Evolutionary conservation across 2,797 vertebrate genomes (phyloP).

Genomic region (Botia almorhae): DNA sequence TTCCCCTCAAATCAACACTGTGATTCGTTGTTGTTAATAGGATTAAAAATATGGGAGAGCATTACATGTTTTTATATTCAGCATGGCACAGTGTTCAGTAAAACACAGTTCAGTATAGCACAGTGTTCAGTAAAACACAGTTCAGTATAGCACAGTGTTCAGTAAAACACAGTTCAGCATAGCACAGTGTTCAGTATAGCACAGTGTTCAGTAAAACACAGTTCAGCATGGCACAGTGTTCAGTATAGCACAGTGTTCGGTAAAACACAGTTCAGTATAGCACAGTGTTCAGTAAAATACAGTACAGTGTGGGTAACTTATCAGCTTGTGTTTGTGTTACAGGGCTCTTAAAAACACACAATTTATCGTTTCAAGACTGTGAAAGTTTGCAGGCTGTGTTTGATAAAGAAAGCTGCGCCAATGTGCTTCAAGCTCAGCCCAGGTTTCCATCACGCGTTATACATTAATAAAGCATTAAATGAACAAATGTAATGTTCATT

Average conservation of each 20-base stretch:
- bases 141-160: too few species aligned
- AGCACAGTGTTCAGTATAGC: too few species aligned
- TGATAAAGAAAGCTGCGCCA: constrained; percentile 78
- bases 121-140: too few species aligned
- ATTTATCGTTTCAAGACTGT: constrained; percentile 93
- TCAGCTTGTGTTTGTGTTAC: constrained; percentile 55
- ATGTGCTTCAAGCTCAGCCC: constrained; percentile 81
- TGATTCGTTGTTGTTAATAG: too few species aligned
- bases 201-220: background rate
- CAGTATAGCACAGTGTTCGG: background rate
- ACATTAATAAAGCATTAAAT: constrained; percentile 31
- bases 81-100: background rate
- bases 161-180: too few species aligned
- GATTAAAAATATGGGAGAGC: too few species aligned
- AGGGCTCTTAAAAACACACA: constrained; percentile 95
- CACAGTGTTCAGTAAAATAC: background rate
- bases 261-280: background rate
- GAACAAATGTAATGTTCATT: background rate
- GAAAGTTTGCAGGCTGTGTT: constrained; percentile 91
- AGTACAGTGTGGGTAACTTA: constrained; percentile 26
- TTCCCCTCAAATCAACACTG: background rate
- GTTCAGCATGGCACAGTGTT: too few species aligned
- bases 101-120: background rate
- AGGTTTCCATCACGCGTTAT: constrained; percentile 70
- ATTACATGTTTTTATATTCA: background rate